Base-by-base conservation (phyloP, 2,113 vertebrate genomes). In the Amazona vittata region DNA sequence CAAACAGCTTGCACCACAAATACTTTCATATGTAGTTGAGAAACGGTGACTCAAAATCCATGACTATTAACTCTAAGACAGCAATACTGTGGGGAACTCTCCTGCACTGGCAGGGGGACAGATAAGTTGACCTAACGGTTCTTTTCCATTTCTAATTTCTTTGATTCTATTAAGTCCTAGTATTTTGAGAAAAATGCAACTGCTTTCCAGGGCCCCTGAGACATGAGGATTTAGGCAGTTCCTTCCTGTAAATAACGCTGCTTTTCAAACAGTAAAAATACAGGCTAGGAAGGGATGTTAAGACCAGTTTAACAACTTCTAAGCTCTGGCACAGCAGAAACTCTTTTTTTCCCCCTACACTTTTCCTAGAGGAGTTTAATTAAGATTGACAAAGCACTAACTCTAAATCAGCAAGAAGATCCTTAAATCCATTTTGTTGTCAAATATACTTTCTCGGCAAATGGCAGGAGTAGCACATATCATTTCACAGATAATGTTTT, bases 401-500 rank as follows among this genome's bases (percentile, higher is more conserved):
- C 93, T 98, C 93, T 91, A 93, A 96, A 89, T 92, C 95, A 97
- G 92, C 89, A 84, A 97, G 96, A 90, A 96, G 94, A 97, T 97
- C 89, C 93, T 97, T 91, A 95, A 94, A 97, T 97, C 96, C 94
- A 97, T 98, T 98, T 97, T 98, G 96, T 97, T 98, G 97, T 98
- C 95, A 97, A 97, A 97, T 96, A 91, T 77, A 96, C 92, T 97
- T 97, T 96, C 96, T 73, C 49, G 94, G 94, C 94, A 98, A 98
- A 98, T 97, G 96, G 97, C 88, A 97, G 95, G 92, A 96, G 95
- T 94, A 98, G 97, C 97, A 98, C 96, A 78, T 98, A 98, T 98
- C 97, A 98, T 98, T 98, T 98, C 97, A 96, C 96, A 98, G 98
- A 98, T 98, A 98, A 98, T 98, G 98, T 98, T 98, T 98, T 98